A percentile compares a stretch with the other conserved stretches of the same genome.
phyloP scores from a whole-genome alignment of 2,113 vertebrate genomes.

The Motacilla alba region DNA sequence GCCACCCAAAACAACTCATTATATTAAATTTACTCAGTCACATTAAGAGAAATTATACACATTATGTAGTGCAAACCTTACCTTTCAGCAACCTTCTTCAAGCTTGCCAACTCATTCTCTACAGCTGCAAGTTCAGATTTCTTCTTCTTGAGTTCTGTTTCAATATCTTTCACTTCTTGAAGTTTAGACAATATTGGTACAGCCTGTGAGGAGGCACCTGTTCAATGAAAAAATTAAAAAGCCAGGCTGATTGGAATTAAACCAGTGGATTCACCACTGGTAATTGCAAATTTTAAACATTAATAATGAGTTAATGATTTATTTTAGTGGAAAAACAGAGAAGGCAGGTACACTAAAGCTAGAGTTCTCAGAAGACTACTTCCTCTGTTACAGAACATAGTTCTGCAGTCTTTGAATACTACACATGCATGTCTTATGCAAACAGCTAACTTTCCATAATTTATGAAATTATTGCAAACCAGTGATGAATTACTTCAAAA shows the following conservation, averaged over 20 bases:
- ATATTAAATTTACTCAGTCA: not conserved
- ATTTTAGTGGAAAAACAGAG: not conserved
- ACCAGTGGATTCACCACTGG: not conserved
- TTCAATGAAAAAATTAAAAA: not conserved
- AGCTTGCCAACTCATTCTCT: slow-evolving; percentile 75
- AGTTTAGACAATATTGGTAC: slow-evolving; percentile 82
- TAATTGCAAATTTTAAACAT: not conserved
- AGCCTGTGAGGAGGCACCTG: slow-evolving; percentile 81
- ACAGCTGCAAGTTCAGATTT: slow-evolving; percentile 75
- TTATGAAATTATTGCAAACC: not conserved
- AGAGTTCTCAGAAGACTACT: not conserved
- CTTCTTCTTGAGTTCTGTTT: slow-evolving; percentile 74
- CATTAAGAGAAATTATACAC: not conserved
- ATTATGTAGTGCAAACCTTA: slow-evolving; percentile 46
- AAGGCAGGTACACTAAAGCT: not conserved
- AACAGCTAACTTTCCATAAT: not conserved
- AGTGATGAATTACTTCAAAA: not conserved
- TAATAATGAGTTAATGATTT: not conserved
- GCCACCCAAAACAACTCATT: not conserved
- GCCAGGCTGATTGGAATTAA: not conserved
- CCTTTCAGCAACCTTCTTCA: slow-evolving; percentile 86
- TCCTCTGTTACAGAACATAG: not conserved
- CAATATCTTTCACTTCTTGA: slow-evolving; percentile 81
- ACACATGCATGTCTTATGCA: not conserved
- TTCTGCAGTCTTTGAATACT: not conserved